A percentile compares a stretch with the other conserved stretches of the same genome.
Conservation (phyloP, 2,888 invertebrate genomes). For the Gymnocheta viridis region DNA sequence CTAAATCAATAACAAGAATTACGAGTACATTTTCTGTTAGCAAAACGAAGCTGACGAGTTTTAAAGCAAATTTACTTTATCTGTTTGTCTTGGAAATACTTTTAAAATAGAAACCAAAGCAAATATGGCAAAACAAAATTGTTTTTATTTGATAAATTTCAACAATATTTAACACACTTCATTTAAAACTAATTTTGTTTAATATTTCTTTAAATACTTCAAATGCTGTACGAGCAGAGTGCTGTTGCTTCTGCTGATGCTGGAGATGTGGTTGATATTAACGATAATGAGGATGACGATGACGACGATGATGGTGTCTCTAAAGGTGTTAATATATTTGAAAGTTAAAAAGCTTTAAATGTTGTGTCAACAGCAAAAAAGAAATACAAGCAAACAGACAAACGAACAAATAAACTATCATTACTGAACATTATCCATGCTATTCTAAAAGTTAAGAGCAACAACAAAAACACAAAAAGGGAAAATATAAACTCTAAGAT, state of each 20-base stretch:
- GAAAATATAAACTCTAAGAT: conserved; percentile 40
- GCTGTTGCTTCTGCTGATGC: conserved; percentile 33
- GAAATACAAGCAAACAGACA: conserved; percentile 31
- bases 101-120: conserved; percentile 9
- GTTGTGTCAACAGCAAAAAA: conserved; percentile 59
- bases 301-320: conserved; percentile 36
- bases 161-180: conserved; percentile 57
- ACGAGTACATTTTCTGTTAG: neutral
- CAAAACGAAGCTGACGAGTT: neutral
- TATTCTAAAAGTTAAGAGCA: conserved; percentile 26
- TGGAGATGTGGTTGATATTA: conserved; percentile 1
- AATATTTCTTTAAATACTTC: conserved; percentile 61
- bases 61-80: conserved; percentile 7
- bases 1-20: neutral
- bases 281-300: neutral
- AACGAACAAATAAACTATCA: conserved; percentile 62
- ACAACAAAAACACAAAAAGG: neutral
- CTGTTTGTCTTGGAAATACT: conserved; percentile 20
- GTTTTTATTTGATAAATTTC: conserved; percentile 51
- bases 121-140: conserved; percentile 20
- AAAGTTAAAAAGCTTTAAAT: conserved; percentile 64
- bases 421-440: conserved; percentile 65
- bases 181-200: conserved; percentile 65
- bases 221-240: conserved; percentile 32
- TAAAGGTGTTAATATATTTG: conserved; percentile 65